phyloP scores from a whole-genome alignment of 2,113 vertebrate species.

The Psilopogon haemacephalus region DNA sequence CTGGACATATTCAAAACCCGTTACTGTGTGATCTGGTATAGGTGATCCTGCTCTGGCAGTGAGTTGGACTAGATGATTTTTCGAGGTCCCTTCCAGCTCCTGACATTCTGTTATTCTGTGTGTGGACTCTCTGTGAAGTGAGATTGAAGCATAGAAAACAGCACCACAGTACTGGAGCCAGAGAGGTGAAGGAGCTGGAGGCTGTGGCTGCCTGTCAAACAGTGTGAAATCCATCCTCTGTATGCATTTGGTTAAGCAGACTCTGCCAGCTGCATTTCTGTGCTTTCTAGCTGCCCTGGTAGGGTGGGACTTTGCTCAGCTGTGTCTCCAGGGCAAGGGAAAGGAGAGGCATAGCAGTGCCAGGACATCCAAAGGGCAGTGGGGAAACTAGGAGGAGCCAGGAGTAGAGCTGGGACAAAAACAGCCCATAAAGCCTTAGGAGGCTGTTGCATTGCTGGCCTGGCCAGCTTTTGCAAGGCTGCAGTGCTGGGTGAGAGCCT shows the following conservation, averaged over 20 bases:
- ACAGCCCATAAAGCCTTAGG: not conserved
- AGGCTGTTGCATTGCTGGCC: not conserved
- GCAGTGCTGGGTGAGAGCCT: accelerated
- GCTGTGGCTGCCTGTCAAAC: not conserved
- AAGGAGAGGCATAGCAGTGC: not conserved
- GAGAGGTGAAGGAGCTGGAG: not conserved
- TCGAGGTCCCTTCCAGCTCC: too few species aligned
- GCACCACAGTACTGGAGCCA: not conserved
- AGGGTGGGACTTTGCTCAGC: conserved; percentile 31
- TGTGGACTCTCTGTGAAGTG: not conserved
- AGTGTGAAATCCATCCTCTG: not conserved
- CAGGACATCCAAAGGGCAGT: conserved; percentile 12
- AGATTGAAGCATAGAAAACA: not conserved
- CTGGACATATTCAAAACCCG: too few species aligned
- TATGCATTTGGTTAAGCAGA: not conserved
- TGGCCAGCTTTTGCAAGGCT: not conserved
- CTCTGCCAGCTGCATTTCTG: not conserved
- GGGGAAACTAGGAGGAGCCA: not conserved
- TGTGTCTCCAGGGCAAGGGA: not conserved
- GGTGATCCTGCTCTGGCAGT: too few species aligned
- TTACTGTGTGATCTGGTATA: too few species aligned
- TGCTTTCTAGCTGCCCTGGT: not conserved
- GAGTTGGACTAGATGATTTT: too few species aligned
- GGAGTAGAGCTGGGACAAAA: not conserved
- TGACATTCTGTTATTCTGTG: not conserved